phyloP scores from a whole-genome alignment of 2,113 vertebrate genomes.

The Trichechus manatus region DNA sequence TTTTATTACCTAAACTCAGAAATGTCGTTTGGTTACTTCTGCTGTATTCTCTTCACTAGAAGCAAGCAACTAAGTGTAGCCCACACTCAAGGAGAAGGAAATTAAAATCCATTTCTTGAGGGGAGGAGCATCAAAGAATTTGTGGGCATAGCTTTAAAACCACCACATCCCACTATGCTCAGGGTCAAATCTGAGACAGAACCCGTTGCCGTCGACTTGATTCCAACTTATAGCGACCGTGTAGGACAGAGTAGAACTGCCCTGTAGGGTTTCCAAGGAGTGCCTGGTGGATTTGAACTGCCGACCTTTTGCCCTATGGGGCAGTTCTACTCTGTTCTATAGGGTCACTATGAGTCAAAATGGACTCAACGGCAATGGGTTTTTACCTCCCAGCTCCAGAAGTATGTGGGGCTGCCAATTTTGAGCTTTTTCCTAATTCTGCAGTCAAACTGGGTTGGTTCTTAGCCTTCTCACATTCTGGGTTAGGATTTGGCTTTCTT shows the following conservation, averaged over 20 bases:
- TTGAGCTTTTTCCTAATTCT: background rate
- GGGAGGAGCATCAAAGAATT: background rate
- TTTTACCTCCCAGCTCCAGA: background rate
- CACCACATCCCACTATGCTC: background rate
- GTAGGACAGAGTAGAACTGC: too few species aligned
- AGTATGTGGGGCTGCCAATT: background rate
- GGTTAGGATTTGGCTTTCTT: background rate
- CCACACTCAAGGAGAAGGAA: background rate
- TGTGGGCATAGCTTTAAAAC: background rate
- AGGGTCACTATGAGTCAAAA: too few species aligned
- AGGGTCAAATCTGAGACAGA: background rate
- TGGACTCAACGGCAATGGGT: too few species aligned
- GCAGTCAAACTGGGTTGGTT: background rate
- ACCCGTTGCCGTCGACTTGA: too few species aligned
- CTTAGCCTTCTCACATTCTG: background rate
- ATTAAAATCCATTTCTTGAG: background rate
- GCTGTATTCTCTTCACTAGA: background rate
- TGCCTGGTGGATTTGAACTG: too few species aligned
- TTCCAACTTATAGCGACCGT: too few species aligned
- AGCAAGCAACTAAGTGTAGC: background rate
- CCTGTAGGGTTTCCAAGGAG: too few species aligned
- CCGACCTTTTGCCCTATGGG: too few species aligned
- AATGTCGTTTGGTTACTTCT: background rate
- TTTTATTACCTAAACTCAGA: background rate
- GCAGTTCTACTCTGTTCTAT: too few species aligned